These are phyloP conservation scores for Diploptera punctata DNA, from an alignment of 2,888 invertebrate genomes.

Conservation along the genomic window DNA sequence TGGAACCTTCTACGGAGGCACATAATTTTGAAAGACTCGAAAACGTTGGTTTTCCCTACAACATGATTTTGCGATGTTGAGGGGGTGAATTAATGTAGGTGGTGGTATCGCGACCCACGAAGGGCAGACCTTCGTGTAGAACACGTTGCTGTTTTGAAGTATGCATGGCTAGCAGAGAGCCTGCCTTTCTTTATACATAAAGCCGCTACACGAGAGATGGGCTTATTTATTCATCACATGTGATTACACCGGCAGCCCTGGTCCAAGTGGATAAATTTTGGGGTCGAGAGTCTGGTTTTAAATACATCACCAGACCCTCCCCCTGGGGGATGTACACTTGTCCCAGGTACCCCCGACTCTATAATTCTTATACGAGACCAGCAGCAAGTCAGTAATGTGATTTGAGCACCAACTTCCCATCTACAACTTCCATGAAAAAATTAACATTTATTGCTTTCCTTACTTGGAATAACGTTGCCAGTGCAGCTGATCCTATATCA, in stretches of 20 bases:
- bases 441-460: too few relatives aligned
- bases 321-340: not conserved
- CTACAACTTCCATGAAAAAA: too few relatives aligned
- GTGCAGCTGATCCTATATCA: too few relatives aligned
- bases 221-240: slow-evolving; percentile 1
- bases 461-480: too few relatives aligned
- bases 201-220: not conserved
- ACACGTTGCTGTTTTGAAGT: slow-evolving; percentile 1
- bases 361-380: too few relatives aligned
- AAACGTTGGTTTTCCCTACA: too few relatives aligned
- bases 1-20: too few relatives aligned
- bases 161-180: not conserved
- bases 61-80: too few relatives aligned
- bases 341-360: not conserved
- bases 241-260: not conserved
- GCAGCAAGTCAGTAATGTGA: too few relatives aligned
- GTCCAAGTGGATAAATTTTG: slow-evolving; percentile 18
- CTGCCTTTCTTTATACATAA: slow-evolving; percentile 17
- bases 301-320: slow-evolving; percentile 22
- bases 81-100: too few relatives aligned
- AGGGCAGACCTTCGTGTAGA: not conserved
- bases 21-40: too few relatives aligned
- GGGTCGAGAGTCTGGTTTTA: slow-evolving; percentile 26
- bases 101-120: not conserved
- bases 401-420: too few relatives aligned